Percentiles rank a stretch among this genome's conserved stretches.
phyloP scores from a whole-genome alignment of 2,797 vertebrate genomes.

The Helostoma temminkii region DNA sequence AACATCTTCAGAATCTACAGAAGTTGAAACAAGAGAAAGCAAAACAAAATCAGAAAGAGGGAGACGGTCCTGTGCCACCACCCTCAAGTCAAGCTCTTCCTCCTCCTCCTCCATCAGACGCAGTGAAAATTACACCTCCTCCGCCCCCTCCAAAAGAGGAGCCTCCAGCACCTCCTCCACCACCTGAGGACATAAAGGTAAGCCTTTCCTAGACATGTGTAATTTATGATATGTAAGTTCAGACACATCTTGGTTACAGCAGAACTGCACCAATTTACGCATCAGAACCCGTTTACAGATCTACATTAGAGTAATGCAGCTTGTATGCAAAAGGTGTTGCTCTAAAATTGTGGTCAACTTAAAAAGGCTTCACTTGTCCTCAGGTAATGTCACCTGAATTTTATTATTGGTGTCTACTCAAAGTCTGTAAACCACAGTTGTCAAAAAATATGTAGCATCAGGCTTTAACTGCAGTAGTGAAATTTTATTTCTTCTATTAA shows the following conservation, averaged over 20 bases:
- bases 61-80: slow-evolving; percentile 36
- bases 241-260: neutral
- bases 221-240: neutral
- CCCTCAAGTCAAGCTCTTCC: slow-evolving; percentile 66
- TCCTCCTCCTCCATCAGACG: slow-evolving; percentile 78
- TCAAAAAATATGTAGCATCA: neutral
- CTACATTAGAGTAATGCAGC: neutral
- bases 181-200: slow-evolving; percentile 85
- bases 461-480: too few species aligned
- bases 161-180: slow-evolving; percentile 86
- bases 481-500: too few species aligned
- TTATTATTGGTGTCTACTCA: neutral
- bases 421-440: neutral
- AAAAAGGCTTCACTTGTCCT: too few species aligned
- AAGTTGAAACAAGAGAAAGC: slow-evolving; percentile 85
- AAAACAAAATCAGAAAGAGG: slow-evolving; percentile 82
- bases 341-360: too few species aligned
- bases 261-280: neutral
- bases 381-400: neutral
- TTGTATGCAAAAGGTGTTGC: neutral
- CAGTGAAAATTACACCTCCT: slow-evolving; percentile 83
- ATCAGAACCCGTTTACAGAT: neutral
- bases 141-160: slow-evolving; percentile 91
- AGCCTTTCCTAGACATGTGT: slow-evolving; percentile 50
- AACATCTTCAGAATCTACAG: slow-evolving; percentile 93